A percentile compares a stretch with the other conserved stretches of the same genome.
phyloP scores from a whole-genome alignment of 2,113 vertebrate genomes.

The Plecotus auritus region DNA sequence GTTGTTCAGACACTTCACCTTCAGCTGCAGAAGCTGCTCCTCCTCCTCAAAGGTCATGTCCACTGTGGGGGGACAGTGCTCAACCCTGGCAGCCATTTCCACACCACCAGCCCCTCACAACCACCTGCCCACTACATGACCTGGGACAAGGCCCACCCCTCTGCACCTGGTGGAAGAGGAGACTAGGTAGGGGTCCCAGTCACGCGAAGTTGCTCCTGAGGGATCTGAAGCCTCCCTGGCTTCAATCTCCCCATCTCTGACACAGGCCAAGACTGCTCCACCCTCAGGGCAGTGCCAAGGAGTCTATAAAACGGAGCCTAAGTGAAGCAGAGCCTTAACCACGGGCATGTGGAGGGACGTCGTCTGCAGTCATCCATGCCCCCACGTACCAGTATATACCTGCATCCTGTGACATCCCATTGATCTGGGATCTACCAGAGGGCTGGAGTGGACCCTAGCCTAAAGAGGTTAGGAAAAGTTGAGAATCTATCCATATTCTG shows the following conservation, averaged over 20 bases:
- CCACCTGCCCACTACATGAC: neutral
- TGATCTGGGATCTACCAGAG: neutral
- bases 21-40: slow-evolving; percentile 88
- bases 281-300: neutral
- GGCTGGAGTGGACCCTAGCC: neutral
- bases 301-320: neutral
- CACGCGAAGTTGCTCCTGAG: neutral
- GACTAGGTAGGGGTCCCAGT: neutral
- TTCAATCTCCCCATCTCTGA: neutral
- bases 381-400: neutral
- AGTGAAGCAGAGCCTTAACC: neutral
- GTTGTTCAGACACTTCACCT: slow-evolving; percentile 98
- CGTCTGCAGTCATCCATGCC: neutral
- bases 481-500: neutral
- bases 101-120: accelerated
- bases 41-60: slow-evolving; percentile 91
- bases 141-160: neutral
- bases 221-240: neutral
- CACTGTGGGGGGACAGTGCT: slow-evolving; percentile 78
- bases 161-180: neutral
- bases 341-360: accelerated
- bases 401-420: neutral
- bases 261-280: neutral
- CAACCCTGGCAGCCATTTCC: neutral
- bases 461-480: neutral